Conservation (phyloP, 2,113 vertebrate species). For the Tringa solitaria region DNA sequence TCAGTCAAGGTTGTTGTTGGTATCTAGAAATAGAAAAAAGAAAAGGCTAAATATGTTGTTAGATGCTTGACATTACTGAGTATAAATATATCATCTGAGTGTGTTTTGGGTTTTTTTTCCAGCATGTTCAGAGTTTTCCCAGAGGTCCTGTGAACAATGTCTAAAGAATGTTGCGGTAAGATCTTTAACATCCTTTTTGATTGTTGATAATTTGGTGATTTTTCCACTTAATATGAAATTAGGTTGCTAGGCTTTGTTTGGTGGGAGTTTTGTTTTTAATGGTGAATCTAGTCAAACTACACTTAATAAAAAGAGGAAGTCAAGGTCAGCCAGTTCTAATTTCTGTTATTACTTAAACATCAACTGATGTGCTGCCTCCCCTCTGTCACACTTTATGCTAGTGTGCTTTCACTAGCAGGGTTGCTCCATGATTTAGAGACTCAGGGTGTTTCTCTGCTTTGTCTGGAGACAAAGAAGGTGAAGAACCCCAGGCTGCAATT, state of each 20-base stretch:
- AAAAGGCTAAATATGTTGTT: neutral
- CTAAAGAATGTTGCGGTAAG: conserved; percentile 67
- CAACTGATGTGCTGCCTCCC: neutral
- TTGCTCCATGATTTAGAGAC: neutral
- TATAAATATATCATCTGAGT: neutral
- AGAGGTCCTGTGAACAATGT: conserved; percentile 67
- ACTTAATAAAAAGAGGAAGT: neutral
- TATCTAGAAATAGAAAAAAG: neutral
- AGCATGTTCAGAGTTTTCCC: conserved; percentile 58
- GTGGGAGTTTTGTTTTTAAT: neutral
- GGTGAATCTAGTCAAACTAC: neutral
- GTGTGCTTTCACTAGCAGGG: neutral
- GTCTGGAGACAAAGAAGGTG: neutral
- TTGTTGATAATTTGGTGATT: neutral
- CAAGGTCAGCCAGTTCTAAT: neutral
- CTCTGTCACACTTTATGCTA: rapidly evolving
- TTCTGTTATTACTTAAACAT: neutral
- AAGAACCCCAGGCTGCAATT: neutral
- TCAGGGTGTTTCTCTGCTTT: neutral
- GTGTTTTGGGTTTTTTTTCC: neutral
- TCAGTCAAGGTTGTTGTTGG: neutral
- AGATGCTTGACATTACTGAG: neutral
- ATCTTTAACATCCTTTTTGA: neutral
- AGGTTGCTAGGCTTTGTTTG: neutral
- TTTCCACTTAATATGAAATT: neutral